A percentile compares a stretch with the other conserved stretches of the same genome.
Conservation (phyloP, 2,113 vertebrate genomes). For the Myrmecobius fasciatus region DNA sequence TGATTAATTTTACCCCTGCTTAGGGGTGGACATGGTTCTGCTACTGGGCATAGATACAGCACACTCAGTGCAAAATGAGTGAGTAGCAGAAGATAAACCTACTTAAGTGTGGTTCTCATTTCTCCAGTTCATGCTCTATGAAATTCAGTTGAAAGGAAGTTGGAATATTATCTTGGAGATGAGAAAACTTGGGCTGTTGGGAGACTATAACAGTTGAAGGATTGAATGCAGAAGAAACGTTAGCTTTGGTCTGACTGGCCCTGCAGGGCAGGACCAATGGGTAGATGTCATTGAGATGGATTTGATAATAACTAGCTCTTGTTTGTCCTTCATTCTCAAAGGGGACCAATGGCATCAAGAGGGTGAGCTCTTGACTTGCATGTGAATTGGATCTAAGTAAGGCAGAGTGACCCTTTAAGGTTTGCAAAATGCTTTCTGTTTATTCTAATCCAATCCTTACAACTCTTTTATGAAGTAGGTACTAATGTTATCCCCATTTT, state of each 20-base stretch:
- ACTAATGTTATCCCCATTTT: background rate
- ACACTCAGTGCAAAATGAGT: conserved; percentile 31
- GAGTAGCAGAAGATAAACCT: conserved; percentile 60
- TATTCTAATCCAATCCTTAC: background rate
- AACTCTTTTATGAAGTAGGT: background rate
- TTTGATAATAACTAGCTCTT: background rate
- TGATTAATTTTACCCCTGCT: conserved; percentile 72
- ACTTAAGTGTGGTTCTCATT: conserved; percentile 49
- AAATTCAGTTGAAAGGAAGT: conserved; percentile 13
- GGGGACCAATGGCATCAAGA: background rate
- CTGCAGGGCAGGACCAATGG: background rate
- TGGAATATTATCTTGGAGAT: background rate
- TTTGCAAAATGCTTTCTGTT: background rate
- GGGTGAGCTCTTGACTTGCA: background rate
- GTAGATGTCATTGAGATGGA: background rate
- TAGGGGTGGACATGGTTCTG: conserved; percentile 61
- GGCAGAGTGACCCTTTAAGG: background rate
- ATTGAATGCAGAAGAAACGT: background rate
- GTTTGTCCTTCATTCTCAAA: background rate
- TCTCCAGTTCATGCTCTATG: conserved; percentile 51
- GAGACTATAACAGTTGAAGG: background rate
- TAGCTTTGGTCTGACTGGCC: background rate
- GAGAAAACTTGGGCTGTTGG: background rate
- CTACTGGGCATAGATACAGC: conserved; percentile 65
- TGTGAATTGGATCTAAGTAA: background rate